Percentiles rank a stretch among this genome's conserved stretches.
Conservation (phyloP, 2,113 vertebrate species). For the Protomyctophum bolini region DNA sequence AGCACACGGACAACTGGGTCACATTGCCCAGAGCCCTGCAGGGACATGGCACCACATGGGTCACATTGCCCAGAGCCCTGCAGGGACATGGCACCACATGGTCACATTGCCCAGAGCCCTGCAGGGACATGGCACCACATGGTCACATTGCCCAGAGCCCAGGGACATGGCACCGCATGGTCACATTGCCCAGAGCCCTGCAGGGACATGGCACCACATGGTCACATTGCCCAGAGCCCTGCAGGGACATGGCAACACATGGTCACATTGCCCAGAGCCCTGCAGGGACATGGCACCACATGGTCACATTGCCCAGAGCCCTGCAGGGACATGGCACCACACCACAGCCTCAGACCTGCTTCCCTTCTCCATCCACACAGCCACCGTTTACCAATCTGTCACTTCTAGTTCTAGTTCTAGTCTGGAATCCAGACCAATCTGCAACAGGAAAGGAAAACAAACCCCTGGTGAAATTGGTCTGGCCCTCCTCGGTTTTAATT, state of each 20-base stretch:
- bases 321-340: slow-evolving; percentile 8
- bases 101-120: slow-evolving; percentile 16
- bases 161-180: too few species aligned
- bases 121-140: slow-evolving; percentile 6
- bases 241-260: too few species aligned
- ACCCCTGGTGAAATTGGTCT: too few species aligned
- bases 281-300: too few species aligned
- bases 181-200: too few species aligned
- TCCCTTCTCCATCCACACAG: background rate
- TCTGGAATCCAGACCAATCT: background rate
- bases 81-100: slow-evolving; percentile 6
- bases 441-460: background rate
- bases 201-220: too few species aligned
- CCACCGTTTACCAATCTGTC: background rate
- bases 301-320: slow-evolving; percentile 47
- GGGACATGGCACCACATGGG: slow-evolving; percentile 4
- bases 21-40: slow-evolving; percentile 27
- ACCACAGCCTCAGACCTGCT: background rate
- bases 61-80: slow-evolving; percentile 16
- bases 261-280: too few species aligned
- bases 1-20: slow-evolving; percentile 61
- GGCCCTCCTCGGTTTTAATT: too few species aligned
- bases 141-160: too few species aligned
- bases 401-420: slow-evolving; percentile 19
- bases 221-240: too few species aligned